Evolutionary conservation across 2,113 vertebrate genomes (phyloP).

Genomic region (Brachionichthys hirsutus): DNA sequence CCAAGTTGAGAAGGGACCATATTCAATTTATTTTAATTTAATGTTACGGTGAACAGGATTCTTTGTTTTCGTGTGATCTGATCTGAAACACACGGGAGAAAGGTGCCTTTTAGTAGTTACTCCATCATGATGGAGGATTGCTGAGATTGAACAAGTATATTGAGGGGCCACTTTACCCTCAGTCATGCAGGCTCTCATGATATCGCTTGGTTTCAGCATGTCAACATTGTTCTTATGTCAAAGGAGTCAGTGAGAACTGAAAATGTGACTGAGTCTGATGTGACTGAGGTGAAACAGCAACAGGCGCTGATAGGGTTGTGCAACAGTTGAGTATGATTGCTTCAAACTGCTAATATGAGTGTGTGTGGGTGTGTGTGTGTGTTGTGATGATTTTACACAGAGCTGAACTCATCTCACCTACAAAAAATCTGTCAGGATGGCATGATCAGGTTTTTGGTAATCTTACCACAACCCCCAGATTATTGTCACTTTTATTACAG

Average conservation of each 20-base stretch:
- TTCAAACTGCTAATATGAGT: conserved; percentile 6
- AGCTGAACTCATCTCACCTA: conserved; percentile 44
- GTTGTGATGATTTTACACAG: conserved; percentile 11
- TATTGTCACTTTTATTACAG: conserved; percentile 35
- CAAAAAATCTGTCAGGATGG: conserved; percentile 23
- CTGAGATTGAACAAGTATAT: conserved; percentile 30
- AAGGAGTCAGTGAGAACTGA: conserved; percentile 30
- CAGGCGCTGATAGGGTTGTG: background rate
- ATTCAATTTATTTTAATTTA: conserved; percentile 56
- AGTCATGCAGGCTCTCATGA: conserved; percentile 6
- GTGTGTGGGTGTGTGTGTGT: background rate
- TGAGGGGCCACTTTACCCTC: conserved; percentile 12
- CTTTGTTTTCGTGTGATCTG: conserved; percentile 31
- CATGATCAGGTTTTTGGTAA: conserved; percentile 46
- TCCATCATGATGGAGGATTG: conserved; percentile 21
- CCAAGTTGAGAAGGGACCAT: conserved; percentile 58
- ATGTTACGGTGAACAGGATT: conserved; percentile 40
- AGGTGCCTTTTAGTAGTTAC: conserved; percentile 39
- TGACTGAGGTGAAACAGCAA: conserved; percentile 43
- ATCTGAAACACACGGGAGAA: conserved; percentile 33
- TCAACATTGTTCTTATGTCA: conserved; percentile 15
- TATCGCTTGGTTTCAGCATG: conserved; percentile 22
- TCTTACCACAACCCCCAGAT: conserved; percentile 47
- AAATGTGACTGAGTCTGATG: conserved; percentile 22
- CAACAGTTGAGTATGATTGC: conserved; percentile 1